These are phyloP conservation scores for Formicarius rufipectus DNA, from an alignment of 2,113 vertebrate genomes.

Conservation along the genomic window DNA sequence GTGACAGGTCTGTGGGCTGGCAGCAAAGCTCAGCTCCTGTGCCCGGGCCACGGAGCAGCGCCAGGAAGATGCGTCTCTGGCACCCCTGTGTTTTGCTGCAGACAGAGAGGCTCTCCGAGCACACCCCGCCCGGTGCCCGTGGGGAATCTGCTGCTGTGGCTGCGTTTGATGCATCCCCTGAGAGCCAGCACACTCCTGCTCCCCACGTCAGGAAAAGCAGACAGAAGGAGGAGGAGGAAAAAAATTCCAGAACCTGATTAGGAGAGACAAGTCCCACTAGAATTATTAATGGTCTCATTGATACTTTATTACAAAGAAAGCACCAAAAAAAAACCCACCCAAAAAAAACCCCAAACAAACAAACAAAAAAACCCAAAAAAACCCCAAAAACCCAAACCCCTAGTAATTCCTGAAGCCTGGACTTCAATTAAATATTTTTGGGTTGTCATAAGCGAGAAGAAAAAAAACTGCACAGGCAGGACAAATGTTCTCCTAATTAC, in stretches of 20 bases:
- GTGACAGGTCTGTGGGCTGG: conserved; percentile 59
- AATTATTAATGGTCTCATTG: not conserved
- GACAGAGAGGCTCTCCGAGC: conserved; percentile 56
- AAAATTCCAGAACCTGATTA: not conserved
- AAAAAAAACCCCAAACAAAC: not conserved
- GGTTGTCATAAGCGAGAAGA: conserved; percentile 52
- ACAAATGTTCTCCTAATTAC: conserved; percentile 75
- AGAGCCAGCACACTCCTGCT: not conserved
- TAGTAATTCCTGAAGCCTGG: not conserved
- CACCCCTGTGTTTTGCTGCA: not conserved
- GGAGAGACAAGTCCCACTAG: not conserved
- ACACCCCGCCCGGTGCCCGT: not conserved
- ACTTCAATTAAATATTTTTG: conserved; percentile 38
- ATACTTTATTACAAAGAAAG: not conserved
- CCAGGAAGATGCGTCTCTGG: not conserved
- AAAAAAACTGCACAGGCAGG: conserved; percentile 40
- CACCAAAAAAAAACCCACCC: not conserved
- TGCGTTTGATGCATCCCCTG: not conserved
- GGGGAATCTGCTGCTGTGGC: not conserved
- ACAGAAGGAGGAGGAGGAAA: not conserved
- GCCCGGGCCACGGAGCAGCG: not conserved
- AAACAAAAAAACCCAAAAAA: not conserved
- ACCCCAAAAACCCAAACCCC: too few relatives aligned
- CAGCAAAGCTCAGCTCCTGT: conserved; percentile 27
- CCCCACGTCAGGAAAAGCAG: not conserved